Evolutionary conservation across 2,797 vertebrate species (phyloP), one percentile per base, ranked within the genome.

Genomic region (Chiropotes sagulatus): DNA sequence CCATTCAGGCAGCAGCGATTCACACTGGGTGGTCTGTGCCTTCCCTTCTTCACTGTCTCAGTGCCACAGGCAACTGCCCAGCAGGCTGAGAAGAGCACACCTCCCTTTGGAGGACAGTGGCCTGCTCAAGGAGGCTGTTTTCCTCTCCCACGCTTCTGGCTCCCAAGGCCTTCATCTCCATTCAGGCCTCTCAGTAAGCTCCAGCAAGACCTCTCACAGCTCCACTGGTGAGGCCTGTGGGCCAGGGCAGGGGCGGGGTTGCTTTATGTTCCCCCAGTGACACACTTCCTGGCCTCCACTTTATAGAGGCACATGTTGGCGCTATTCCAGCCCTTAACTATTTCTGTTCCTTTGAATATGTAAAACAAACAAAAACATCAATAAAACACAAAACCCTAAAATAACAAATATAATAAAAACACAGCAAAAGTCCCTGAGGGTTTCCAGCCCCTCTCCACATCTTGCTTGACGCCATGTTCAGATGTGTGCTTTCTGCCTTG

Each of bases 21-120:
- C 92, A 9, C 1, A 0, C 87, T 94, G 96, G 95, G 96, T 94
- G 97, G 97, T 85, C 97, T 46, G 57, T 1, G 72, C 70, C 19
- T 30, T 10, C 15, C 50, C 48, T 57, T 94, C 85, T 67, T 24
- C 30, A 4, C 17, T 20, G 67, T n/a, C 67, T 82, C 39, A 91
- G 79, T 1, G 28, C 54, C 72, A 26, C 7, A 9, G 67, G 78
- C 70, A 75, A 15, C 72, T 2, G 36, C 48, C n/a, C 36, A n/a
- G 96, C 61, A 44, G 81, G 80, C 6, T 28, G 96, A 22, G 72
- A 28, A 44, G 7, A 76, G 14, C 5, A 0, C 4, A 46, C 79
- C 44, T 76, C 1, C 88, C 52, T 52, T 67, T 24, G 8, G 57
- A 58, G 70, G 67, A 54, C 30, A 39, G 52, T 14, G 0, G n/a